Conservation (phyloP, 1,140 invertebrate species). For the Idris sp. region DNA sequence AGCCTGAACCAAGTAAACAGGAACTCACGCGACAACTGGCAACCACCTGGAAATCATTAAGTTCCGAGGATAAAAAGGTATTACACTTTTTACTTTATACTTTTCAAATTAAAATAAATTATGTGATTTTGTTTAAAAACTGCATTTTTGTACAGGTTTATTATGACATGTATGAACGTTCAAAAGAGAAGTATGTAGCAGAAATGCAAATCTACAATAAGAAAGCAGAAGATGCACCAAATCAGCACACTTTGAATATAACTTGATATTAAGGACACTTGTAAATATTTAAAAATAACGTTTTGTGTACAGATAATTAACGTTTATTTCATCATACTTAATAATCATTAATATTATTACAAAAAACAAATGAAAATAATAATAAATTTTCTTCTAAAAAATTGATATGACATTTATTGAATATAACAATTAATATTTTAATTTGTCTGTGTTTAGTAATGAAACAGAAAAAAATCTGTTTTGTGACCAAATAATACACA, state of each 20-base stretch:
- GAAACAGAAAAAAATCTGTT: too few species aligned
- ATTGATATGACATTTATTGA: too few species aligned
- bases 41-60: conserved; percentile 85
- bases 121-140: conserved; percentile 70
- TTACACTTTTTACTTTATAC: too few species aligned
- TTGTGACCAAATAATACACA: too few species aligned
- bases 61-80: conserved; percentile 84
- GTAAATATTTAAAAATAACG: conserved; percentile 58
- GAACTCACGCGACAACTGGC: conserved; percentile 86
- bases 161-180: conserved; percentile 88
- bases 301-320: conserved; percentile 29
- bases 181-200: conserved; percentile 87
- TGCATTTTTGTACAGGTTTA: conserved; percentile 85
- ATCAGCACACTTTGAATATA: conserved; percentile 68
- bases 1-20: conserved; percentile 85
- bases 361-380: conserved; percentile 5
- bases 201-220: conserved; percentile 83
- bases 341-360: conserved; percentile 11
- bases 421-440: too few species aligned
- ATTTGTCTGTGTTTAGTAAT: too few species aligned
- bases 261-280: conserved; percentile 62
- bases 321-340: conserved; percentile 18
- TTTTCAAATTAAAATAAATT: conserved; percentile 15
- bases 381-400: conserved; percentile 1
- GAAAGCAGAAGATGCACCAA: conserved; percentile 73